phyloP scores from a whole-genome alignment of 2,888 invertebrate species.

The Phytoseiulus persimilis region DNA sequence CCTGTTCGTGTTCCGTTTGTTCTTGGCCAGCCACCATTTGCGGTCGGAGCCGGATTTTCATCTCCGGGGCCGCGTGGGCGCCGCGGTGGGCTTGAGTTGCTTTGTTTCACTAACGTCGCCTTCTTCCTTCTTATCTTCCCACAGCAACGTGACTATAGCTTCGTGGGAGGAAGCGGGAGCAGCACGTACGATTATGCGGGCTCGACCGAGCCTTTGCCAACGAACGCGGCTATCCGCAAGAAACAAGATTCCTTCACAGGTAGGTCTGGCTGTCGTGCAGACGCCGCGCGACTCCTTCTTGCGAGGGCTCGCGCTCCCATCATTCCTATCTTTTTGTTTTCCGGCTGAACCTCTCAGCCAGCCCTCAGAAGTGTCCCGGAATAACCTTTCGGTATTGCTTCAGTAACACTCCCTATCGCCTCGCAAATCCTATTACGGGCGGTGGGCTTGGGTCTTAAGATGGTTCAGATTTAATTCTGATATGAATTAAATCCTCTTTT shows the following conservation, averaged over 20 bases:
- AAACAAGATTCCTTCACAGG: slow-evolving; percentile 35
- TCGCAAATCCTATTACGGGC: no score
- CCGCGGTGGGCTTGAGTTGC: background rate
- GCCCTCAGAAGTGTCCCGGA: no score
- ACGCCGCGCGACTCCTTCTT: no score
- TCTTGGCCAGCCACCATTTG: background rate
- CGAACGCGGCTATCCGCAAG: slow-evolving; percentile 23
- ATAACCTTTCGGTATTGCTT: no score
- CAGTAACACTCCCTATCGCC: no score
- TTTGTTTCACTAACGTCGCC: background rate
- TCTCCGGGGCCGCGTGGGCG: background rate
- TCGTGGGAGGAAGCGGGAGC: slow-evolving; percentile 34
- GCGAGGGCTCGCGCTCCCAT: no score
- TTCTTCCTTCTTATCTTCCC: background rate
- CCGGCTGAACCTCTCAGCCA: no score
- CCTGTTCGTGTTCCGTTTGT: background rate
- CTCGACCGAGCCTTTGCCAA: slow-evolving; percentile 24
- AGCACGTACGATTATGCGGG: slow-evolving; percentile 35
- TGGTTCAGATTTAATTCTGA: no score
- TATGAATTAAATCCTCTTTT: no score
- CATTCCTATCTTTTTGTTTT: no score
- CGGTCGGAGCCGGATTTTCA: background rate
- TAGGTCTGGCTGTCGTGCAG: slow-evolving; percentile 9
- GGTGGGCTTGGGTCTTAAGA: no score
- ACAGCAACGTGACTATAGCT: slow-evolving; percentile 33